Base-by-base conservation (phyloP, 2,113 vertebrate genomes). In the Callipepla californica region DNA sequence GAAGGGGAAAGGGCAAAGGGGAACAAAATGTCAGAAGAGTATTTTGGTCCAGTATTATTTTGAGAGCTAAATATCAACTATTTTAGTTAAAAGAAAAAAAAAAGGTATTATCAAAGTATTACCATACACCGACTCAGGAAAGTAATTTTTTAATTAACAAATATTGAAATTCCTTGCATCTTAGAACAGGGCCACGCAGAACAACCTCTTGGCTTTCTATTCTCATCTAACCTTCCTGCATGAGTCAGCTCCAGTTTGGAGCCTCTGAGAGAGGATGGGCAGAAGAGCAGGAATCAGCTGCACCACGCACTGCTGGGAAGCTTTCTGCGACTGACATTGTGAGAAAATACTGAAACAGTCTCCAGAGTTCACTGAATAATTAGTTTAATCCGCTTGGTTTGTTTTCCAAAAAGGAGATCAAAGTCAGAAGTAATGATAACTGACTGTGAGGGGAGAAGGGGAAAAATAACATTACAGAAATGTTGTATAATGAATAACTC, bases 341-440 rank as follows among this genome's bases (percentile, higher is more conserved):
- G 81, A 76, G 78, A 91, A 91, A 95, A 61, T 40, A 61, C 28
- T 70, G 61, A 13, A 95, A 91, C 13, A 48, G 53, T 28, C n/a
- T 30, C 17, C 78, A 53, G 84, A 85, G 74, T 89, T 90, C 86
- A 85, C 50, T 82, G 77, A 15, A 50, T 75, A 50, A 95, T 93
- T 36, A 86, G 69, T 73, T 92, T 86, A 90, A 93, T 65, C 77
- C 61, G 34, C 42, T 65, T 34, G 38, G 7, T 83, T 90, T 57
- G 30, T 28, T 92, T 72, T 74, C 79, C 48, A 88, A 78, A 59
- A 92, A 70, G 20, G 61, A 90, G 57, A 94, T 90, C 57, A 94
- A 86, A 84, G 61, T 34, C 82, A 90, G 68, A 72, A 91, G 73
- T 30, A 6, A 86, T 23, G 30, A 13, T 5, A 76, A 80, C 15